Conservation (phyloP, 2,888 invertebrate species). For the Limnephilus lunatus region DNA sequence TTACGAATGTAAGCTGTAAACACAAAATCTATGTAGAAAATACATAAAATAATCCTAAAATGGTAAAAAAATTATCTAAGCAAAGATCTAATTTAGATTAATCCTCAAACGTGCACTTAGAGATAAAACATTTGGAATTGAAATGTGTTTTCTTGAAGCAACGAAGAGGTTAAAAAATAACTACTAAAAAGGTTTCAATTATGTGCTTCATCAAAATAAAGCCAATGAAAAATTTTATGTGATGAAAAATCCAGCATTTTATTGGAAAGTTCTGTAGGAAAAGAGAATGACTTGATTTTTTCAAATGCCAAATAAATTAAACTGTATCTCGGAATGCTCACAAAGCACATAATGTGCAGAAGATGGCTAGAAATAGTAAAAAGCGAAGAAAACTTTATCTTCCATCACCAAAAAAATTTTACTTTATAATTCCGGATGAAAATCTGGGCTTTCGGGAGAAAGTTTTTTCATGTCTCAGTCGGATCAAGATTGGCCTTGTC, state of each 20-base stretch:
- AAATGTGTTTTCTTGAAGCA: not conserved
- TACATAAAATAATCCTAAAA: no score
- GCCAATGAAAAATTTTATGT: not conserved
- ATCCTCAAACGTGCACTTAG: not conserved
- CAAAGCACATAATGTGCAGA: not conserved
- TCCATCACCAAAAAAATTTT: not conserved
- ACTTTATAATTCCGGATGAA: not conserved
- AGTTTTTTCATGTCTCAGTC: not conserved
- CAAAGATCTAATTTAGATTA: not conserved
- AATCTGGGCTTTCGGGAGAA: constrained; percentile 2
- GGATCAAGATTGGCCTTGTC: not conserved
- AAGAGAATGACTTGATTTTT: not conserved
- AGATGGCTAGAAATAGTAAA: not conserved
- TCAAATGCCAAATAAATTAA: not conserved
- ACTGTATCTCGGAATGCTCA: not conserved
- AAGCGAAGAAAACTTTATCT: not conserved
- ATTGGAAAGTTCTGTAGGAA: not conserved
- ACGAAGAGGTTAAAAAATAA: not conserved
- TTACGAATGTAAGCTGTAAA: no score
- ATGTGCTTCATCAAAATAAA: not conserved
- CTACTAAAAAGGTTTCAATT: not conserved
- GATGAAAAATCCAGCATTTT: not conserved
- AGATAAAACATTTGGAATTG: not conserved
- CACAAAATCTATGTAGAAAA: no score
- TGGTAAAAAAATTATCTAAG: not conserved